Percentiles rank a stretch among this genome's conserved stretches.
These are phyloP conservation scores for Entomobrya multifasciata DNA, from an alignment of 2,888 invertebrate genomes.

Conservation along the genomic window DNA sequence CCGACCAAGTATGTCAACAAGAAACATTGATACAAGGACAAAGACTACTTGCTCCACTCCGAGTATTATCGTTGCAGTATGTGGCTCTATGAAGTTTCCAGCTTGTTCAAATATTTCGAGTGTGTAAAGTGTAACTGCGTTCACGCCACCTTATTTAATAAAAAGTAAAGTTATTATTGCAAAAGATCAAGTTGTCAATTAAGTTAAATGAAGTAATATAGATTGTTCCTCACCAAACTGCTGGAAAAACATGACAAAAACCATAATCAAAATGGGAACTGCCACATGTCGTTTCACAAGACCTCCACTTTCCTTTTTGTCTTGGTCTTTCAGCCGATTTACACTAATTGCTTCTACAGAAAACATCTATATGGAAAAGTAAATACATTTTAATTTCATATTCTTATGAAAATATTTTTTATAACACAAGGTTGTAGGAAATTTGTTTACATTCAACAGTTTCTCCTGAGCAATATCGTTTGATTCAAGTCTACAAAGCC, in stretches of 20 bases:
- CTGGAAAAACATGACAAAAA: constrained; percentile 92
- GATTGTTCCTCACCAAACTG: constrained; percentile 84
- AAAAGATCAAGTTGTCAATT: no score
- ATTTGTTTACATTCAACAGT: background rate
- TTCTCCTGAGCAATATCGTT: constrained; percentile 21
- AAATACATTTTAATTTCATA: no score
- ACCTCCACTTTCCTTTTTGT: background rate
- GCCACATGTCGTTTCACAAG: constrained; percentile 81
- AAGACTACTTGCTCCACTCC: constrained; percentile 84
- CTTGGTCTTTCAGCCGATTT: background rate
- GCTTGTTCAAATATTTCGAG: constrained; percentile 88
- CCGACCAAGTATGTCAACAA: constrained; percentile 91
- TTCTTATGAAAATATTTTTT: no score
- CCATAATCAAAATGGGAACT: constrained; percentile 87
- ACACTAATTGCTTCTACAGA: background rate
- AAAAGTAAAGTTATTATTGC: no score
- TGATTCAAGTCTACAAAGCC: constrained; percentile 21
- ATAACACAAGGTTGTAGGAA: background rate
- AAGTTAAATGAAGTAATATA: background rate
- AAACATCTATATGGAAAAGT: background rate
- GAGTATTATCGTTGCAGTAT: constrained; percentile 84
- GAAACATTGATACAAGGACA: constrained; percentile 83
- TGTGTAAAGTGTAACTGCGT: constrained; percentile 91
- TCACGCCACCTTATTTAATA: constrained; percentile 82
- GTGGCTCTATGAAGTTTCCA: constrained; percentile 83